phyloP scores from a whole-genome alignment of 2,888 invertebrate genomes.

The Alloplasta piceator region DNA sequence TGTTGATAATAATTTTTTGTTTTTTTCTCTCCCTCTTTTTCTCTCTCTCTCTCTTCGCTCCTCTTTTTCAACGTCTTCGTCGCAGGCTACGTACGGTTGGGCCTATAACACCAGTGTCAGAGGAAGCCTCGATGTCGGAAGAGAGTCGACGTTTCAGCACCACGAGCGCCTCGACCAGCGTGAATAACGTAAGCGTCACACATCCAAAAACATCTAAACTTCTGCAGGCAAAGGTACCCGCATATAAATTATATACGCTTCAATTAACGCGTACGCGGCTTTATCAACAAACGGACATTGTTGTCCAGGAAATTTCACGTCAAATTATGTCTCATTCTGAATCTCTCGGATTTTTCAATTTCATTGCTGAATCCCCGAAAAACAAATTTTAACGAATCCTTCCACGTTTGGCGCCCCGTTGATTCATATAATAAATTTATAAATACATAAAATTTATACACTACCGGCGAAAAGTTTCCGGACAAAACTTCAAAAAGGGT shows the following conservation, averaged over 20 bases:
- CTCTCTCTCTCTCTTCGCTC: not conserved
- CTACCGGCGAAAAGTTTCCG: too few relatives aligned
- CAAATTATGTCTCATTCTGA: too few relatives aligned
- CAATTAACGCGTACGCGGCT: slow-evolving; percentile 40
- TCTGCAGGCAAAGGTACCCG: slow-evolving; percentile 75
- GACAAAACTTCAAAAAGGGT: too few relatives aligned
- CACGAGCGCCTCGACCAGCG: slow-evolving; percentile 76
- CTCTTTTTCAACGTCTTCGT: slow-evolving; percentile 22
- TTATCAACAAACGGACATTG: slow-evolving; percentile 7
- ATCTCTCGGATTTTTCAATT: too few relatives aligned
- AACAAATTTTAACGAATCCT: too few relatives aligned
- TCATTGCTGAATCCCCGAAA: too few relatives aligned
- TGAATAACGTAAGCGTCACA: slow-evolving; percentile 78
- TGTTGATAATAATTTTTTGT: slow-evolving; percentile 40
- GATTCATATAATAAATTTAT: too few relatives aligned
- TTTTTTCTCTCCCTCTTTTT: not conserved
- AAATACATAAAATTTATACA: too few relatives aligned
- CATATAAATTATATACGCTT: slow-evolving; percentile 52
- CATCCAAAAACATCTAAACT: slow-evolving; percentile 74
- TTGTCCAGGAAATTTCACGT: too few relatives aligned
- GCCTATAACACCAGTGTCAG: slow-evolving; percentile 75
- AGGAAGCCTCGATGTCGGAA: slow-evolving; percentile 75
- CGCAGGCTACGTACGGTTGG: slow-evolving; percentile 78
- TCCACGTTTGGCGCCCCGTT: too few relatives aligned
- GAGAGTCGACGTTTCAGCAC: slow-evolving; percentile 75